Conservation (phyloP, 2,113 vertebrate species). For the Campylomormyrus tamandua region DNA sequence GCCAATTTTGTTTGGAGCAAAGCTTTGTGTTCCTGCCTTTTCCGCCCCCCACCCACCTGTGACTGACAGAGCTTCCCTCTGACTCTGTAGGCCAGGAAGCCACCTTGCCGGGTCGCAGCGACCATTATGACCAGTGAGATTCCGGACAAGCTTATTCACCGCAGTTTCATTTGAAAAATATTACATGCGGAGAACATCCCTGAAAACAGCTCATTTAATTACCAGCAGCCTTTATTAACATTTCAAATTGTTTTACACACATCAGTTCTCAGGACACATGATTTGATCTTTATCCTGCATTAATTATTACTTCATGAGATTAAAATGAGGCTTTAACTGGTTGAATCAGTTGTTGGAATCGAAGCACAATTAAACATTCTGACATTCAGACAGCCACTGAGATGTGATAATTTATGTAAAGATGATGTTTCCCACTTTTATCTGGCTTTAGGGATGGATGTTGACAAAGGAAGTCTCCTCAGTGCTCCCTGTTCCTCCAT, state of each 20-base stretch:
- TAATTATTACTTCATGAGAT: background rate
- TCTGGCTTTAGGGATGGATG: background rate
- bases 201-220: background rate
- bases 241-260: slow-evolving; percentile 1
- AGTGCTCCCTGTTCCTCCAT: background rate
- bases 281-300: background rate
- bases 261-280: background rate
- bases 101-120: background rate
- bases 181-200: background rate
- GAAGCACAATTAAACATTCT: background rate
- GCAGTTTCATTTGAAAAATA: background rate
- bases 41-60: background rate
- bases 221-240: background rate
- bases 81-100: too few relatives aligned
- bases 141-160: background rate
- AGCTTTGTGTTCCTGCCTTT: background rate
- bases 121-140: background rate
- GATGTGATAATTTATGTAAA: background rate
- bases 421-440: slow-evolving; percentile 2
- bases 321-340: background rate
- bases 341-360: background rate
- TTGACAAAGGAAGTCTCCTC: background rate
- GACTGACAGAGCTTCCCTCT: too few relatives aligned
- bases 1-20: background rate
- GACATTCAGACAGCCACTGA: background rate